These are phyloP conservation scores for Allolobophora icterica DNA, from an alignment of 2,888 invertebrate species.

Conservation along the genomic window DNA sequence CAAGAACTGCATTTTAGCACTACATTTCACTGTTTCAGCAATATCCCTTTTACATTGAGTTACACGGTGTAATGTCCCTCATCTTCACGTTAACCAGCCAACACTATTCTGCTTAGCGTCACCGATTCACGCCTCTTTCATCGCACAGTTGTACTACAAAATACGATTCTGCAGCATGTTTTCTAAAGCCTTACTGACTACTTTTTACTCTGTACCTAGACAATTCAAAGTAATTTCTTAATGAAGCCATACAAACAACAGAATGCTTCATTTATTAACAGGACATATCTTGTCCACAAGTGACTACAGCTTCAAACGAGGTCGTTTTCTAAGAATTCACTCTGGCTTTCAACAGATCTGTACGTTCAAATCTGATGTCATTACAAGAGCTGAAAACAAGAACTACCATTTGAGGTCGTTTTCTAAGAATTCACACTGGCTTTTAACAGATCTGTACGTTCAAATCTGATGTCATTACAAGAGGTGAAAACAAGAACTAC, in stretches of 20 bases:
- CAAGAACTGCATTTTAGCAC: no score
- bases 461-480: no score
- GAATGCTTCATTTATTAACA: neutral
- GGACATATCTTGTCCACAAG: neutral
- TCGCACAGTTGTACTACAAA: neutral
- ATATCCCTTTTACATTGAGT: no score
- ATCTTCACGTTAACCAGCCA: no score
- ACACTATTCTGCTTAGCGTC: neutral
- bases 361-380: no score
- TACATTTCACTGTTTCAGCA: no score
- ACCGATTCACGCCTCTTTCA: neutral
- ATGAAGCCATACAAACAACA: neutral
- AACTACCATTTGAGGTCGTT: conserved; percentile 25
- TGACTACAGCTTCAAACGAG: neutral
- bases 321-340: neutral
- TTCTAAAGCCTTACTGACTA: no score
- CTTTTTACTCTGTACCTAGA: no score
- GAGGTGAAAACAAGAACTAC: neutral
- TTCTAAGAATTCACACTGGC: no score
- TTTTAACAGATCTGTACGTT: no score
- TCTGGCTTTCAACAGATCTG: neutral
- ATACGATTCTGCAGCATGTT: neutral
- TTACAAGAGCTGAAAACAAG: no score
- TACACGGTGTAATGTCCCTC: no score
- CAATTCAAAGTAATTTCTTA: neutral